Evolutionary conservation across 2,888 invertebrate species (phyloP), one percentile per base, ranked within the genome.

Genomic region (Bellardia pandia): DNA sequence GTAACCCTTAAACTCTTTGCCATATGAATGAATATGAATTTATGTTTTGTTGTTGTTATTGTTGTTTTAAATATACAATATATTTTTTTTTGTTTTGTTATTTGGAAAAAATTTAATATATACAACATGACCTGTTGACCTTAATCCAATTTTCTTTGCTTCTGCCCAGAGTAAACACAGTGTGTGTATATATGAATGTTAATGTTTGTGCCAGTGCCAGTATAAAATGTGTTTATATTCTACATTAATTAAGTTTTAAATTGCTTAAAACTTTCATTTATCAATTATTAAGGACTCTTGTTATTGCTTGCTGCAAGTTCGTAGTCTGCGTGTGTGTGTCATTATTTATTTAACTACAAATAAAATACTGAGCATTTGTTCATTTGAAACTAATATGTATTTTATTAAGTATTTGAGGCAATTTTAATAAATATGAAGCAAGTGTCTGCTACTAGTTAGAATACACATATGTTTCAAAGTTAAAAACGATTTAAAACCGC

Each of bases 41-140:
- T 83, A 87, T 86, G 64, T 89, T 86, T 75, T 45, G 5, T 69
- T 45, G 5, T 69, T 76, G 76, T 68, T 23, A 40, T 51, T 42
- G 30, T 66, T 58, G 33, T 81, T 74, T 8, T 14, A 42, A 42
- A 23, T 42, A 30, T 68, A 48, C 74, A 56, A 42, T 23, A 78
- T n/a, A 33, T 40, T n/a, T 3, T 40, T 62, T 71, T 2, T 6
- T 56, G 14, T 51, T 60, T 33, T 58, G 23, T 75, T 66, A 68
- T 84, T 80, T 86, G 58, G 45, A 23, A 53, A 58, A 86, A 81
- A 87, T 85, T 87, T 87, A 74, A 85, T 80, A 86, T 74, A 86
- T 84, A 76, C 80, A 80, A 51, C n/a, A 66, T 77, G 86, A 89
- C 89, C 89, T 86, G 81, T 86, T 89, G 88, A 89, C 89, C 89